Conservation (phyloP, 2,797 vertebrate genomes). For the Monodelphis domestica region DNA sequence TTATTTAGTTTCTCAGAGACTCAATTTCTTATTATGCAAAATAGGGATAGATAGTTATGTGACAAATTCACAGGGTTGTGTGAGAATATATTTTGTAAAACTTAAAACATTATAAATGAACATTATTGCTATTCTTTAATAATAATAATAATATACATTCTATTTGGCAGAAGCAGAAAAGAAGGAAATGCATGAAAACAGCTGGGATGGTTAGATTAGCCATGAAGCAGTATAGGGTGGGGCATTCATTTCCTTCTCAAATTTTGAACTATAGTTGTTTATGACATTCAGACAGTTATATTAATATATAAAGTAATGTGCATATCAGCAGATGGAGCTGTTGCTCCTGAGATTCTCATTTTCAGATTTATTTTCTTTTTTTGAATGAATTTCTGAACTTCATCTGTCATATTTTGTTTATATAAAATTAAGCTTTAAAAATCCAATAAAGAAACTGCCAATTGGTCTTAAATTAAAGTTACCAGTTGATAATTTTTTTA, state of each 20-base stretch:
- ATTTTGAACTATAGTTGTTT: not conserved
- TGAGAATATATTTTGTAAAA: not conserved
- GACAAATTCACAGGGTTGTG: not conserved
- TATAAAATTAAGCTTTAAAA: not conserved
- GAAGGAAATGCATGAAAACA: not conserved
- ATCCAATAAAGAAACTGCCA: not conserved
- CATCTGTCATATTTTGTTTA: not conserved
- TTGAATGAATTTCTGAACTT: not conserved
- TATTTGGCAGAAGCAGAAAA: not conserved
- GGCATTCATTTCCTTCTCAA: not conserved
- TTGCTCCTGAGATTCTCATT: not conserved
- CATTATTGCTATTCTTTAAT: not conserved
- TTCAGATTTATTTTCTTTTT: not conserved
- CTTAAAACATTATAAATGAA: not conserved
- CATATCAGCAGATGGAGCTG: not conserved
- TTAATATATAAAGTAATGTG: not conserved
- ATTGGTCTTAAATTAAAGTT: conserved; percentile 10
- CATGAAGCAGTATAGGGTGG: not conserved
- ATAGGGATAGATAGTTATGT: not conserved
- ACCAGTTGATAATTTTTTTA: not conserved
- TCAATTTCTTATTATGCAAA: not conserved
- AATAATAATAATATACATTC: not conserved
- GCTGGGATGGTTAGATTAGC: not conserved
- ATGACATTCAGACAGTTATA: not conserved
- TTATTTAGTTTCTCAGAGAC: not conserved